Base-by-base conservation (phyloP, 1,140 invertebrate genomes). In the Ceratosolen fusciceps region DNA sequence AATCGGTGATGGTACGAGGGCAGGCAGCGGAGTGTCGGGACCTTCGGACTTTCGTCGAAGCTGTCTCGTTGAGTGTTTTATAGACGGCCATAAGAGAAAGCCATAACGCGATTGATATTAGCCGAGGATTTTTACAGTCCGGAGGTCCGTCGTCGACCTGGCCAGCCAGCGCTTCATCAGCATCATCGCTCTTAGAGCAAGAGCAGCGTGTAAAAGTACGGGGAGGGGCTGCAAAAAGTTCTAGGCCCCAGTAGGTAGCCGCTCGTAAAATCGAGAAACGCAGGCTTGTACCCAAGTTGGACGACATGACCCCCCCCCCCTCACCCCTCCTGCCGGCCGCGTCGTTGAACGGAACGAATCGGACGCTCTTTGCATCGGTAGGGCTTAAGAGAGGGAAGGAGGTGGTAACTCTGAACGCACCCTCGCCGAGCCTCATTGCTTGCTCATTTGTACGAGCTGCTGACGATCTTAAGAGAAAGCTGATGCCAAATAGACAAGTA, bases 261-360 rank as follows among this genome's bases (percentile, higher is more conserved):
- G 74, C 65, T 77, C 74, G 65, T 70, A 77, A 77, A 75, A 75
- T 75, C 39, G 39, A 47, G 10, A 37, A 37, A 73, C 12, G 19
- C 26, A 4, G n/a, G n/a, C n/a, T n/a, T n/a, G 58, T 31, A 14
- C 58, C 19, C 29, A 16, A 60, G 29, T 43, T 5, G 3, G 29
- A 1, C 29, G 58, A 14, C 31, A 60, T 60, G n/a, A n/a, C n/a
- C n/a, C n/a, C n/a, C n/a, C n/a, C n/a, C n/a, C n/a, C n/a, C n/a
- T n/a, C n/a, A n/a, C n/a, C n/a, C n/a, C n/a, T n/a, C n/a, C n/a
- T n/a, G 16, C 29, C 12, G 12, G n/a, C 54, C 52, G 12, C 26
- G 39, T 21, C 31, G 31, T 43, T 60, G 43, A 49, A 68, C 65
- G 65, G 34, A 74, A 74, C 72, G 34, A 73, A 74, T 74, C 26